Conservation (phyloP, 2,113 vertebrate species). For the Hyaena hyaena region DNA sequence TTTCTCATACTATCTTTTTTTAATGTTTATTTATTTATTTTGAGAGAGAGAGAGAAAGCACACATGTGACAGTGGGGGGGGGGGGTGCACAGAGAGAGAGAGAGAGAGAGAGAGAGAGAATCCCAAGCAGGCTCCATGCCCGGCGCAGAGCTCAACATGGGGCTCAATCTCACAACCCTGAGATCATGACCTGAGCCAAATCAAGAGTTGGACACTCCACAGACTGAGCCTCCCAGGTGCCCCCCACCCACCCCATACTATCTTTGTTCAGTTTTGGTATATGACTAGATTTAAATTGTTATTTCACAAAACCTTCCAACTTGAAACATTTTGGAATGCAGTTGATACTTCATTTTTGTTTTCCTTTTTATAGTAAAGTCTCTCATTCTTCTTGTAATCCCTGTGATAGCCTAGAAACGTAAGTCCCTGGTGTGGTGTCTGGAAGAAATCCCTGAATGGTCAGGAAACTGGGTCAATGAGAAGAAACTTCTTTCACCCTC, state of each 20-base stretch:
- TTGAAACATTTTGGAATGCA: neutral
- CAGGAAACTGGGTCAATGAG: conserved; percentile 42
- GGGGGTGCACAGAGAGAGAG: no score
- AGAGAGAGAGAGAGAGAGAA: no score
- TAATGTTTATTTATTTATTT: no score
- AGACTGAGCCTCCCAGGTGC: no score
- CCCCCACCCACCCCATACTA: neutral
- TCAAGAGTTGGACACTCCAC: no score
- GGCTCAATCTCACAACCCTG: no score
- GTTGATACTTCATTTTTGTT: conserved; percentile 51
- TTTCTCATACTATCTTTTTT: neutral
- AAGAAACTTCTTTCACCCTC: conserved; percentile 26
- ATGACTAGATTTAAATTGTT: neutral
- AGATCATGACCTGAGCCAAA: no score
- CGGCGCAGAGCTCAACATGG: no score
- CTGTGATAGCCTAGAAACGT: conserved; percentile 29
- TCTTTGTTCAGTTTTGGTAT: neutral
- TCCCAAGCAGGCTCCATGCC: no score
- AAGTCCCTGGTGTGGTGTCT: conserved; percentile 46
- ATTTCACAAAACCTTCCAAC: conserved; percentile 27
- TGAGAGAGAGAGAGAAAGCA: no score
- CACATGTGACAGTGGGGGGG: no score
- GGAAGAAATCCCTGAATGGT: conserved; percentile 38
- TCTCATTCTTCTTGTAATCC: neutral
- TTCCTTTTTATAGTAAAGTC: neutral